These are phyloP conservation scores for Drosophila vallismaia DNA, from an alignment of 2,888 invertebrate species.

Conservation along the genomic window DNA sequence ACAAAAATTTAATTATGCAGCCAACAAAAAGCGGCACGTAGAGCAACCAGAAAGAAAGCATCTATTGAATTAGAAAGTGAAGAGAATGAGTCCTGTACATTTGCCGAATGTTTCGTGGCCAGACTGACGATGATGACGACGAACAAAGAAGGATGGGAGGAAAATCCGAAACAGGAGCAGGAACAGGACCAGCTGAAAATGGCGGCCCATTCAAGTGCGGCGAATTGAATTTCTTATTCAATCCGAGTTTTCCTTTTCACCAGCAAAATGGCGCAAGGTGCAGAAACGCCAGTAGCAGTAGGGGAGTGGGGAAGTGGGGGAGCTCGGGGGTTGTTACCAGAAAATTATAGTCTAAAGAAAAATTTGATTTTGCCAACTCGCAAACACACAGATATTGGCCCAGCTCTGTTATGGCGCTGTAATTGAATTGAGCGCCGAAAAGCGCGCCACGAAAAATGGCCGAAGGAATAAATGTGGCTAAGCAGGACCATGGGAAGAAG, in stretches of 20 bases:
- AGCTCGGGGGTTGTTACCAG: conserved; percentile 9
- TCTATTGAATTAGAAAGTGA: conserved; percentile 67
- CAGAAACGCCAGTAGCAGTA: conserved; percentile 18
- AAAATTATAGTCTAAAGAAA: conserved; percentile 71
- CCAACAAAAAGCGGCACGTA: conserved; percentile 50
- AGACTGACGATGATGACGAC: conserved; percentile 21
- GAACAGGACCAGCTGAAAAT: conserved; percentile 28
- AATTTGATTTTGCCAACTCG: conserved; percentile 69
- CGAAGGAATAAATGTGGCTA: conserved; percentile 24
- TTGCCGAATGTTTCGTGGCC: conserved; percentile 50
- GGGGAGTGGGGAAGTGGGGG: neutral
- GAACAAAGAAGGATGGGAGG: conserved; percentile 2
- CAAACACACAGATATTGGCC: conserved; percentile 45
- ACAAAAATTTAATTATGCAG: conserved; percentile 81
- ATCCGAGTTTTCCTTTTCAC: conserved; percentile 30
- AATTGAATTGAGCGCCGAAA: conserved; percentile 75
- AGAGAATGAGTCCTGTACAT: conserved; percentile 8
- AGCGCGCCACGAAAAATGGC: conserved; percentile 57
- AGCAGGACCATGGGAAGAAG: conserved; percentile 9
- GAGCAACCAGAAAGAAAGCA: conserved; percentile 42
- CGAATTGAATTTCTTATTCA: conserved; percentile 71
- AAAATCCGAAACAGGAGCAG: conserved; percentile 15
- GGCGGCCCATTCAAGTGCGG: conserved; percentile 70
- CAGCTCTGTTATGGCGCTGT: conserved; percentile 46
- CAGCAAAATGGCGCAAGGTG: conserved; percentile 62